Evolutionary conservation across 2,888 invertebrate genomes (phyloP).

Genomic region (Girardia tigrina): DNA sequence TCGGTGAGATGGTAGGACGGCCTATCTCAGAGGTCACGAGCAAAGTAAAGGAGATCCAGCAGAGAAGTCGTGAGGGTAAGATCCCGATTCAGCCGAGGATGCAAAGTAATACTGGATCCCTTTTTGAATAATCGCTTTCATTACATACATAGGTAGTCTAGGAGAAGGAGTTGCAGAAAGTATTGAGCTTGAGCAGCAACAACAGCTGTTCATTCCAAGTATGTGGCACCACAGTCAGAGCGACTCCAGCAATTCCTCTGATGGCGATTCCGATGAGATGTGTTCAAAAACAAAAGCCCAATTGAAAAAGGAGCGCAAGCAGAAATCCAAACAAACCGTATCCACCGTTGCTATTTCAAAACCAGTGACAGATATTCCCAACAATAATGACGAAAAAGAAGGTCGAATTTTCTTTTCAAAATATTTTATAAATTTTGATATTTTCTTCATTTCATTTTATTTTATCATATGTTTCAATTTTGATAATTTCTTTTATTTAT

Average conservation of each 20-base stretch:
- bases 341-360: background rate
- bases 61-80: background rate
- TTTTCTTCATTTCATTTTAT: no score
- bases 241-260: background rate
- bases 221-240: background rate
- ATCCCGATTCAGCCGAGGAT: background rate
- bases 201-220: background rate
- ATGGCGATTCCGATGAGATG: background rate
- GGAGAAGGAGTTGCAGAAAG: background rate
- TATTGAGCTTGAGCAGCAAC: background rate
- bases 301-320: background rate
- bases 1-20: background rate
- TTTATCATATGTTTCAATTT: no score
- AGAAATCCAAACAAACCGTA: background rate
- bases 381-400: background rate
- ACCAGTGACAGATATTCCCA: background rate
- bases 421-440: no score
- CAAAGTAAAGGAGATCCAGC: background rate
- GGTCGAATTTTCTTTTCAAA: background rate
- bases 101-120: background rate
- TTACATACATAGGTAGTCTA: background rate
- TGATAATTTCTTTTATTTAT: no score
- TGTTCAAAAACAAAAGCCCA: background rate
- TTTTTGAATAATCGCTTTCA: background rate
- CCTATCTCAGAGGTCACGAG: background rate